Percentiles rank a stretch among this genome's conserved stretches.
Conservation (phyloP, 2,113 vertebrate species). For the Synchiropus splendidus region DNA sequence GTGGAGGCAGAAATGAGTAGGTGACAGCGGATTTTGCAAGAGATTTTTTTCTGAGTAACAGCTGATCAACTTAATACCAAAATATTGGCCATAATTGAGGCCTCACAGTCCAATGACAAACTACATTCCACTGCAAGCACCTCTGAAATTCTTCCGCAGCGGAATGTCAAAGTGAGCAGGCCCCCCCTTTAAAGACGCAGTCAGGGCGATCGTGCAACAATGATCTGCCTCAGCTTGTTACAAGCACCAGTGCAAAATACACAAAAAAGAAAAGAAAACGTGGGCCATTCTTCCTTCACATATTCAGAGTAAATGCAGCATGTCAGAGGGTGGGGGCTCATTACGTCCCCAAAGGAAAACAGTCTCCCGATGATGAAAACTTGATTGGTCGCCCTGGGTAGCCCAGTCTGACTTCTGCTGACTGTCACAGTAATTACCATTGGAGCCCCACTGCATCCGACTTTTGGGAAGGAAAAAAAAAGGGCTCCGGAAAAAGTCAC, state of each 20-base stretch:
- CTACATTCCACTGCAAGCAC: slow-evolving; percentile 52
- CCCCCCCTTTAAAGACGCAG: slow-evolving; percentile 49
- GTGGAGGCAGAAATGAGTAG: too few species aligned
- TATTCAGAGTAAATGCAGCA: slow-evolving; percentile 65
- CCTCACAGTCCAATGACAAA: slow-evolving; percentile 24
- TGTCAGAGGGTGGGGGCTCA: slow-evolving; percentile 57
- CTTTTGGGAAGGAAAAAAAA: slow-evolving; percentile 27
- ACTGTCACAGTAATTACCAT: slow-evolving; percentile 58
- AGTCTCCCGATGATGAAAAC: slow-evolving; percentile 59
- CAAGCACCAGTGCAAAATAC: slow-evolving; percentile 46
- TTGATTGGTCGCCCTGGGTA: slow-evolving; percentile 49
- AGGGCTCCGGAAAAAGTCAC: slow-evolving; percentile 15
- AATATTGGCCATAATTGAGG: too few species aligned
- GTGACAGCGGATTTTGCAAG: too few species aligned
- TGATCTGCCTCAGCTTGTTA: slow-evolving; percentile 70
- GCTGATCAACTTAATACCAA: too few species aligned
- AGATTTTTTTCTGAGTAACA: too few species aligned
- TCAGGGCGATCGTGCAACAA: slow-evolving; percentile 46
- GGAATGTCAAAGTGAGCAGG: slow-evolving; percentile 56
- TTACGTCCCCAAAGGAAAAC: slow-evolving; percentile 57
- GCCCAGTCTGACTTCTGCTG: slow-evolving; percentile 36
- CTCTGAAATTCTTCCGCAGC: slow-evolving; percentile 38
- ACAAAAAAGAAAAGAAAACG: slow-evolving; percentile 1
- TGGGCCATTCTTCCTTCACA: slow-evolving; percentile 51
- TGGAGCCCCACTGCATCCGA: slow-evolving; percentile 38